Percentiles rank a stretch among this genome's conserved stretches.
These are phyloP conservation scores for Hoplodrina ambigua DNA, from an alignment of 2,888 invertebrate genomes.

Conservation along the genomic window DNA sequence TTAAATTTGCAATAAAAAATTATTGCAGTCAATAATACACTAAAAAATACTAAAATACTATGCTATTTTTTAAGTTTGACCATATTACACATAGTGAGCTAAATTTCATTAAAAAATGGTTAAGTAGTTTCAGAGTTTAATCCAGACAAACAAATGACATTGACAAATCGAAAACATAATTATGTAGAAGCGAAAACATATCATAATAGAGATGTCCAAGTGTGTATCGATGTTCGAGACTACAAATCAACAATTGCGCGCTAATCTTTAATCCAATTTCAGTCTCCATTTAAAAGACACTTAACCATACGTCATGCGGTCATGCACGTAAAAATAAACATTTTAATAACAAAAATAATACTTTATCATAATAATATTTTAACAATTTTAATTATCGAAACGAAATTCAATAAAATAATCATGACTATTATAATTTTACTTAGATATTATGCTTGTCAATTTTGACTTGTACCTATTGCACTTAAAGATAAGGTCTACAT, in stretches of 20 bases:
- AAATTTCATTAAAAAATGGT: no score
- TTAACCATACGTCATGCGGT: slow-evolving; percentile 61
- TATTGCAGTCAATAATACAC: no score
- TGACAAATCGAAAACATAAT: no score
- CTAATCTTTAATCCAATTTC: slow-evolving; percentile 61
- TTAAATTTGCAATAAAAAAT: no score
- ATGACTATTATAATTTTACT: slow-evolving; percentile 56
- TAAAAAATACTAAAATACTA: no score
- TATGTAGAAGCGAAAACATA: slow-evolving; percentile 4
- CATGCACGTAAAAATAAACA: slow-evolving; percentile 63
- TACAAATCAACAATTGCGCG: slow-evolving; percentile 52
- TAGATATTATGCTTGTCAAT: slow-evolving; percentile 73
- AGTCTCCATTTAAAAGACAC: slow-evolving; percentile 66
- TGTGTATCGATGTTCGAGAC: slow-evolving; percentile 3
- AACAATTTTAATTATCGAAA: slow-evolving; percentile 56
- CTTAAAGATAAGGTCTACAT: slow-evolving; percentile 69
- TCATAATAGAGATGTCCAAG: background rate
- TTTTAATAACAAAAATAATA: slow-evolving; percentile 63
- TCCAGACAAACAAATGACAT: no score
- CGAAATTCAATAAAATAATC: slow-evolving; percentile 37
- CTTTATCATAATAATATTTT: slow-evolving; percentile 58
- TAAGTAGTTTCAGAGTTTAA: no score
- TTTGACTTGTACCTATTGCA: slow-evolving; percentile 85
- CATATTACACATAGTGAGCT: no score
- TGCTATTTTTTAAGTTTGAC: no score